Evolutionary conservation across 2,113 vertebrate genomes (phyloP), one percentile per base, ranked within the genome.

Genomic region (Mionectes macconnelli): DNA sequence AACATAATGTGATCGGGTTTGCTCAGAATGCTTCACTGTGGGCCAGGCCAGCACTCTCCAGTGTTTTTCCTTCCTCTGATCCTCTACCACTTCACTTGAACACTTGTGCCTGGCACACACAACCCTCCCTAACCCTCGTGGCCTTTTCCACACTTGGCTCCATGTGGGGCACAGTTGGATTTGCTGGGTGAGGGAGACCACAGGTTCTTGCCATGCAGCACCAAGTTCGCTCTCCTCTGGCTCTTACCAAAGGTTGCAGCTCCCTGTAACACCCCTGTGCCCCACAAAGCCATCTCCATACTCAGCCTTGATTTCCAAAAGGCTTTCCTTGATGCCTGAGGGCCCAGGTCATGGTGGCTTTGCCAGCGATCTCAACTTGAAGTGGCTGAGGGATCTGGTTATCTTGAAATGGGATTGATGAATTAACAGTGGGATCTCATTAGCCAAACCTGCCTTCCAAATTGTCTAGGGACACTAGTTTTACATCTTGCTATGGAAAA

Each of bases 11-110:
- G 10, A 78, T 22, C 45, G 44, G 16, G 6, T 40, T 70, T 70
- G 35, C 66, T 40, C 60, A 49, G 27, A 53, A 45, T 0, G 8
- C 10, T 53, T 72, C 0, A 0, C 75, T 68, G 39, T 1, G 3
- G 89, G 67, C 60, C 80, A 64, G 57, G 21, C 62, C 80, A 55
- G 14, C 15, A 1, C 28, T 42, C 57, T 42, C 33, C 44, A 27
- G 44, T 42, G 67, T 42, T 68, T 33, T 76, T 68, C 47, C 62
- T 53, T 44, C 67, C 60, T 64, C 82, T 84, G 60, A 42, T 74
- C 9, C 4, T 69, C 60, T 60, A 12, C 9, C 17, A 42, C 15
- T 20, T 75, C 25, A 4, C 37, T 35, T 40, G 49, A 40, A 37
- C 62, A 52, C 0, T 2, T 12, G 25, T 62, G n/a, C 52, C 52